Evolutionary conservation across 2,888 invertebrate genomes (phyloP).

Genomic region (Trichogramma evanescens): DNA sequence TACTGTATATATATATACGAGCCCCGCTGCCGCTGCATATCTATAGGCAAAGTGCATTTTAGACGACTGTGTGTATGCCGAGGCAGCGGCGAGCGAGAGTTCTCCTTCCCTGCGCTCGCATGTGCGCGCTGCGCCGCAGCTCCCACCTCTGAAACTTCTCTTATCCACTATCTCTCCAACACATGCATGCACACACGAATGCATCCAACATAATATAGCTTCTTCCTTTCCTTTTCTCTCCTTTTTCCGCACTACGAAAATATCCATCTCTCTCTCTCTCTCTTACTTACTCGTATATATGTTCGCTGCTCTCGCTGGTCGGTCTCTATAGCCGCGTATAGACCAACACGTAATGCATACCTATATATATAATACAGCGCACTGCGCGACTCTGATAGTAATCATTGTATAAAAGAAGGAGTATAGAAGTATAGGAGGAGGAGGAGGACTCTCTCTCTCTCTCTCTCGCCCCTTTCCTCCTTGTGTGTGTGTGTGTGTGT

Average conservation of each 20-base stretch:
- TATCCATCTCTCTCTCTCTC: conserved; percentile 24
- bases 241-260: conserved; percentile 19
- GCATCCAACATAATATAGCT: neutral
- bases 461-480: conserved; percentile 22
- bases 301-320: conserved; percentile 1
- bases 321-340: conserved; percentile 11
- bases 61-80: too few relatives aligned
- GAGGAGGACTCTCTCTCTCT: conserved; percentile 4
- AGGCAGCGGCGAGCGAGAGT: too few relatives aligned
- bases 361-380: neutral
- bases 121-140: conserved; percentile 1
- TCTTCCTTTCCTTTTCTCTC: conserved; percentile 6
- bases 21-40: too few relatives aligned
- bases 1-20: too few relatives aligned
- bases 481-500: neutral
- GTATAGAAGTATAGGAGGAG: neutral
- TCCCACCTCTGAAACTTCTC: neutral
- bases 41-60: too few relatives aligned
- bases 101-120: neutral
- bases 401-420: too few relatives aligned
- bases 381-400: too few relatives aligned
- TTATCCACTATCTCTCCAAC: conserved; percentile 4
- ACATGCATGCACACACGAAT: neutral
- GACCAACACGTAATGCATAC: conserved; percentile 18
- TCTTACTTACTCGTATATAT: too few relatives aligned